Base-by-base conservation (phyloP, 2,797 vertebrate genomes). In the Craterocephalus amniculus region DNA sequence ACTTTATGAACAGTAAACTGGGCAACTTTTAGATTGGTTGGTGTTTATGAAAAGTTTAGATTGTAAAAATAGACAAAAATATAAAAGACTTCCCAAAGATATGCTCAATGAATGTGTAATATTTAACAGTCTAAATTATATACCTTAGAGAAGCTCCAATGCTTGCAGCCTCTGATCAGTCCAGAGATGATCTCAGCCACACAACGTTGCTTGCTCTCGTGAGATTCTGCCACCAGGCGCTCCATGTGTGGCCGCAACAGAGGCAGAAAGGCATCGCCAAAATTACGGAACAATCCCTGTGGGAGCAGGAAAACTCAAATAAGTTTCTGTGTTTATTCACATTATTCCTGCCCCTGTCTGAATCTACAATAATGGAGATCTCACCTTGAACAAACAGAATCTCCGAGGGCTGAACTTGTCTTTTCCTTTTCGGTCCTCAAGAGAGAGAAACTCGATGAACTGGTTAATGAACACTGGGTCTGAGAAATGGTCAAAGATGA, bases 341-440 rank as follows among this genome's bases (percentile, higher is more conserved):
- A 65, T 54, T 0, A 54, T 57, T 31, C 1, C 6, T 35, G 7
- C 20, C 55, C 4, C 1, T 18, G 27, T 56, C 34, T 57, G 49
- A 60, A 10, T 24, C 6, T 20, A 1, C 14, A 26, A 11, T n/a
- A 14, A n/a, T 4, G 10, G 20, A 14, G 24, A 14, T 12, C 84
- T 94, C 91, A 99, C 98, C 96, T 99, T 99, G 90, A 99, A 99
- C 86, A 99, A 96, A 84, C 97, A 98, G 94, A 99, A 99, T 79
- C 97, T 94, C 71, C 97, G 96, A 63, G 97, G 96, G 90, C 97
- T 99, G 87, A 99, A 99, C 90, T 99, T 98, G 94, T 99, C 98
- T 86, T 98, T 99, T 84, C 98, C 98, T 87, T 99, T 99, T 74
- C 97, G 95, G 84, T 99, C 98, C 94, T 99, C 98, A 80, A 99